phyloP scores from a whole-genome alignment of 2,113 vertebrate species.

The Eptesicus fuscus region DNA sequence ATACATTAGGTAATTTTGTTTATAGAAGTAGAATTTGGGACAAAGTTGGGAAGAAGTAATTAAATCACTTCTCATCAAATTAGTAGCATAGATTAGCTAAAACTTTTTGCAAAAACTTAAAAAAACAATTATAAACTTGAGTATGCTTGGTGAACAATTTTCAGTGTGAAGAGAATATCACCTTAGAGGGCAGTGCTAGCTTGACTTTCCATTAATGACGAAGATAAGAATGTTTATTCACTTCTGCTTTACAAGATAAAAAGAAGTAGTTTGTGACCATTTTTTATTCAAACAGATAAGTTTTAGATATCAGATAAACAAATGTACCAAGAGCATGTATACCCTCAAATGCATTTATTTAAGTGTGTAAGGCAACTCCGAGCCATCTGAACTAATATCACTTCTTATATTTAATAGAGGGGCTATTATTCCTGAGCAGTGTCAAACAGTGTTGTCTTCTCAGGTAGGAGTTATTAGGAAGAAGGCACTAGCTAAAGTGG shows the following conservation, averaged over 20 bases:
- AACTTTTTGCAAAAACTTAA: not conserved
- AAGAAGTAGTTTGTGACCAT: slow-evolving; percentile 35
- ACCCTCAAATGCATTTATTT: not conserved
- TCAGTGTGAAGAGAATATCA: not conserved
- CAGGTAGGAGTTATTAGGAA: not conserved
- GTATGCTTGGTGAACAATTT: not conserved
- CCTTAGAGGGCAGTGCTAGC: not conserved
- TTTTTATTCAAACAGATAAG: slow-evolving; percentile 50
- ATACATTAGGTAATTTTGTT: not conserved
- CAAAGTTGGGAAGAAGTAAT: not conserved
- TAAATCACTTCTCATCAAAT: not conserved
- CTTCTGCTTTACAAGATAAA: slow-evolving; percentile 37
- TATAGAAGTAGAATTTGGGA: not conserved
- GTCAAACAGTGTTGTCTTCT: not conserved
- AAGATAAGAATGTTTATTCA: slow-evolving; percentile 48
- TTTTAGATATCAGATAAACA: slow-evolving; percentile 46
- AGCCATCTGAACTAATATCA: not conserved
- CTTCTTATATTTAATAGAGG: not conserved
- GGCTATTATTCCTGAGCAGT: not conserved
- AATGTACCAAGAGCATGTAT: not conserved
- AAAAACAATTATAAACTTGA: slow-evolving; percentile 4
- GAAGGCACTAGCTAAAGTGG: not conserved
- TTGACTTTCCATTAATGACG: not conserved
- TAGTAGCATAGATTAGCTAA: not conserved
- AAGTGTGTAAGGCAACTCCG: not conserved